These are phyloP conservation scores for Zingel zingel DNA, from an alignment of 2,113 vertebrate species.

Conservation along the genomic window DNA sequence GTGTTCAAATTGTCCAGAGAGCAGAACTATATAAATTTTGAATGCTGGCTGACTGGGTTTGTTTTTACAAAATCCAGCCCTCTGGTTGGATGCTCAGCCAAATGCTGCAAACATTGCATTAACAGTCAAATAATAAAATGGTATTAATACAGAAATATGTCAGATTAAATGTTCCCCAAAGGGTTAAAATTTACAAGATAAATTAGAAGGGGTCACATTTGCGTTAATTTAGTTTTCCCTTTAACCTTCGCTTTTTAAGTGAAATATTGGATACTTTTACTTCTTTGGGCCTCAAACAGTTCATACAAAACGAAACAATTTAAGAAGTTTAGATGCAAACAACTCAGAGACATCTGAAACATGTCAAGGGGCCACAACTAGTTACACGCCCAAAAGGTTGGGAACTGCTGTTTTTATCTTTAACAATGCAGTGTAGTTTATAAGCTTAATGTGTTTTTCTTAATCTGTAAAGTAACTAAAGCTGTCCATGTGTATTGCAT, in stretches of 20 bases:
- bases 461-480: not conserved
- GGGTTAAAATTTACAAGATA: not conserved
- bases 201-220: too few species aligned
- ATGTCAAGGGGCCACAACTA: not conserved
- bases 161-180: not conserved
- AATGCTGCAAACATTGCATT: not conserved
- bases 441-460: too few species aligned
- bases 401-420: too few species aligned
- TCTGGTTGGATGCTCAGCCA: not conserved
- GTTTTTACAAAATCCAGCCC: not conserved
- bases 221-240: not conserved
- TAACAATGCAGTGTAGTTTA: too few species aligned
- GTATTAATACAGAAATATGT: not conserved
- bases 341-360: not conserved
- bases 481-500: not conserved
- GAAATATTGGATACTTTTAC: too few species aligned
- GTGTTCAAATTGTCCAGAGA: not conserved
- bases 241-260: not conserved
- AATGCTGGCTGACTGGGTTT: not conserved
- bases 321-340: not conserved
- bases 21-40: too few species aligned
- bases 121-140: too few species aligned
- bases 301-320: not conserved
- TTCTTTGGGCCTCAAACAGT: not conserved
- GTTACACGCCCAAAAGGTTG: not conserved